Conservation (phyloP, 1,140 invertebrate genomes). For the Chlorops oryzae region DNA sequence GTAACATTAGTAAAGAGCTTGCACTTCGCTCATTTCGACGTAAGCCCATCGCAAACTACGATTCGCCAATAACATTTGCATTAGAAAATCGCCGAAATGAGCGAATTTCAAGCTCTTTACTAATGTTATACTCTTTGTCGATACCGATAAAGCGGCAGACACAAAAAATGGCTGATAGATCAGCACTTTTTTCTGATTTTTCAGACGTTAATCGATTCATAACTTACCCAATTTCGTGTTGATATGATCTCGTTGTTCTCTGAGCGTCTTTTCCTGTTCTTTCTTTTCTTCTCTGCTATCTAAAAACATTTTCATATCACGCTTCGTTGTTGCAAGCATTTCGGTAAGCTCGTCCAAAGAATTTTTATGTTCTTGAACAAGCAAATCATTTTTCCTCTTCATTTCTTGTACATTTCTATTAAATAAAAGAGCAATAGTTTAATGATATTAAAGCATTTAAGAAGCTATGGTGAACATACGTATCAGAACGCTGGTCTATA, state of each 20-base stretch:
- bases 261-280: conserved; percentile 10
- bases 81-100: no score
- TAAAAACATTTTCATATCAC: conserved; percentile 33
- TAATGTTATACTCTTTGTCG: no score
- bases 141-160: no score
- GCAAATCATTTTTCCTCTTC: neutral
- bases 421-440: neutral
- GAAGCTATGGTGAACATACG: neutral
- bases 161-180: no score
- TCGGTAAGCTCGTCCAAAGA: neutral
- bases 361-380: neutral
- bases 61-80: no score
- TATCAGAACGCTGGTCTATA: conserved; percentile 10
- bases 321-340: conserved; percentile 12
- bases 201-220: no score
- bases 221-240: no score
- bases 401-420: neutral
- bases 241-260: conserved; percentile 21
- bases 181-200: no score
- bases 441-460: neutral
- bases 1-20: no score
- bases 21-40: no score
- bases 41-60: no score
- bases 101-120: no score
- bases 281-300: conserved; percentile 12